Evolutionary conservation across 2,113 vertebrate genomes (phyloP).

Genomic region (Pomatorhinus ruficollis): DNA sequence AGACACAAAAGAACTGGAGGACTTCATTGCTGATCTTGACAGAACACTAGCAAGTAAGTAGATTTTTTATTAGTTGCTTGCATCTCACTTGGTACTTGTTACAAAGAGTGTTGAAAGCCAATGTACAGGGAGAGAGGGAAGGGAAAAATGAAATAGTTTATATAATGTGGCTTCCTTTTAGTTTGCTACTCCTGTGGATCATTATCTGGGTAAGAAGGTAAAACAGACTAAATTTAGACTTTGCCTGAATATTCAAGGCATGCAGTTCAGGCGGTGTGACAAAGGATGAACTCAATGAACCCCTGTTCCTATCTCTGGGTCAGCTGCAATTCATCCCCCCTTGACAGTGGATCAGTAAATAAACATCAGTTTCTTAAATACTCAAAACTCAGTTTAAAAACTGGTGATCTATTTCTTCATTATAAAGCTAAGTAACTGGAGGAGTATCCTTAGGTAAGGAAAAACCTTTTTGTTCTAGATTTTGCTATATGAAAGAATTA

Average conservation of each 20-base stretch:
- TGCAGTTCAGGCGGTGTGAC: neutral
- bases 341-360: neutral
- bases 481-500: neutral
- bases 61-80: neutral
- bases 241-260: neutral
- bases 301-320: neutral
- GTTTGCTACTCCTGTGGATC: neutral
- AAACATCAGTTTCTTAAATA: neutral
- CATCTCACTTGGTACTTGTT: neutral
- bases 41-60: slow-evolving; percentile 93
- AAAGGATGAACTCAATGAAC: neutral
- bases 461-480: neutral
- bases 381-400: neutral
- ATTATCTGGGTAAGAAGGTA: neutral
- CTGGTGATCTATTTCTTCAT: neutral
- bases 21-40: slow-evolving; percentile 97
- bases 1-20: slow-evolving; percentile 97
- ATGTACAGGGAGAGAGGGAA: neutral
- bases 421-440: neutral
- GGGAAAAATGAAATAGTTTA: neutral
- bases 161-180: neutral
- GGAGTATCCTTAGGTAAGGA: neutral
- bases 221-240: neutral
- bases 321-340: neutral
- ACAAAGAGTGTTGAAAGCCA: neutral